Conservation (phyloP, 2,797 vertebrate genomes). For the Gadopsis bispinosus region DNA sequence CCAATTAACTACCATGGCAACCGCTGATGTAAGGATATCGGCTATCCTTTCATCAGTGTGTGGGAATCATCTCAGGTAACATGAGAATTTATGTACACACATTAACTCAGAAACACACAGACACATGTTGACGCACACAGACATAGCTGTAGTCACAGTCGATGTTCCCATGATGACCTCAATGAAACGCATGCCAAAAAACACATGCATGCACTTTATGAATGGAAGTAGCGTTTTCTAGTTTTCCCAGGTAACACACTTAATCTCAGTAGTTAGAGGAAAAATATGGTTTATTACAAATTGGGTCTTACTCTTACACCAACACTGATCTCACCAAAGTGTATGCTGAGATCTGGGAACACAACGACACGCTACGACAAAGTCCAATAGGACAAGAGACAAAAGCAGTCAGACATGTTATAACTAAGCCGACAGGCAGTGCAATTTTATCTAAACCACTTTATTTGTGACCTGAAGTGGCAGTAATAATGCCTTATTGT, state of each 20-base stretch:
- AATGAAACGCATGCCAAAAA: neutral
- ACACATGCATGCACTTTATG: neutral
- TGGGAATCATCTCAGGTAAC: slow-evolving; percentile 50
- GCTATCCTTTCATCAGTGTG: slow-evolving; percentile 75
- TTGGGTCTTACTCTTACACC: neutral
- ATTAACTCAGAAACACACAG: slow-evolving; percentile 16
- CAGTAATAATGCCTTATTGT: too few species aligned
- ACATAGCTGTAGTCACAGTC: slow-evolving; percentile 10
- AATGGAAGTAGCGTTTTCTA: neutral
- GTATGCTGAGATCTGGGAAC: neutral
- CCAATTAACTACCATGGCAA: slow-evolving; percentile 72
- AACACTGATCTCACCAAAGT: neutral
- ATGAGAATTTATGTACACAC: slow-evolving; percentile 58
- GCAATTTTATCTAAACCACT: too few species aligned
- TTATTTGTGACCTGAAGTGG: too few species aligned
- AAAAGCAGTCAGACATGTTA: too few species aligned
- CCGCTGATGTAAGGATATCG: slow-evolving; percentile 70
- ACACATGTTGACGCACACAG: neutral
- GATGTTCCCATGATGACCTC: slow-evolving; percentile 26
- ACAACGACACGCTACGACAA: too few species aligned
- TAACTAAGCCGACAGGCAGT: too few species aligned
- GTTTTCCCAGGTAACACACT: neutral
- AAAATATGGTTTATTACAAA: neutral
- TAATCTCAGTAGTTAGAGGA: neutral
- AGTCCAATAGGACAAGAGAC: too few species aligned